phyloP scores from a whole-genome alignment of 2,888 invertebrate species.

The Cybosia mesomella region DNA sequence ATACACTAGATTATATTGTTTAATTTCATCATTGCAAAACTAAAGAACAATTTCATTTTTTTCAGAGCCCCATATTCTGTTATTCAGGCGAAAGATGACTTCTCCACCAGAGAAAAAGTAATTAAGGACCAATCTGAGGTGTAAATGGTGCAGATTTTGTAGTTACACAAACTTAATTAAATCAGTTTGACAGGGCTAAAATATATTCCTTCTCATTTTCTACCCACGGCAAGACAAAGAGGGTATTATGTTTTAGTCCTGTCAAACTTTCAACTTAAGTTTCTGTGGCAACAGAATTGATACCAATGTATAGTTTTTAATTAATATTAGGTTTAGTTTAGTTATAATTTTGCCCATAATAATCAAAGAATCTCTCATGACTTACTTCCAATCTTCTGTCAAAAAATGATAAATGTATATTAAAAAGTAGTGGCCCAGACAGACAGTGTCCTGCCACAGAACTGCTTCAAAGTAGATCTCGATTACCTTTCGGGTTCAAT shows the following conservation, averaged over 20 bases:
- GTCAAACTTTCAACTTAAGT: neutral
- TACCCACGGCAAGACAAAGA: neutral
- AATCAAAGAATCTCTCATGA: conserved; percentile 48
- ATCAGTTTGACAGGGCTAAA: neutral
- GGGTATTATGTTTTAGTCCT: neutral
- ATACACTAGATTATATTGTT: neutral
- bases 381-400: conserved; percentile 23
- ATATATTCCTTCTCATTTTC: neutral
- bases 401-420: neutral
- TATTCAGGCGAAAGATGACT: conserved; percentile 92
- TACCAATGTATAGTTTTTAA: conserved; percentile 62
- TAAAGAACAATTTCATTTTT: conserved; percentile 19
- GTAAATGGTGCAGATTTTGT: conserved; percentile 42
- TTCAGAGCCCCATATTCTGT: conserved; percentile 95
- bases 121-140: conserved; percentile 38
- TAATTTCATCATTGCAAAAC: neutral
- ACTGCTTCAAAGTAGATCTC: neutral
- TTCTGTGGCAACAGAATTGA: neutral
- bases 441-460: neutral
- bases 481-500: neutral
- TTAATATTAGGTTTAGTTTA: conserved; percentile 61
- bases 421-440: neutral
- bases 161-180: conserved; percentile 2
- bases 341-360: conserved; percentile 60
- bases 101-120: conserved; percentile 78